These are phyloP conservation scores for Heteronetta atricapilla DNA, from an alignment of 2,113 vertebrate genomes.

Conservation along the genomic window DNA sequence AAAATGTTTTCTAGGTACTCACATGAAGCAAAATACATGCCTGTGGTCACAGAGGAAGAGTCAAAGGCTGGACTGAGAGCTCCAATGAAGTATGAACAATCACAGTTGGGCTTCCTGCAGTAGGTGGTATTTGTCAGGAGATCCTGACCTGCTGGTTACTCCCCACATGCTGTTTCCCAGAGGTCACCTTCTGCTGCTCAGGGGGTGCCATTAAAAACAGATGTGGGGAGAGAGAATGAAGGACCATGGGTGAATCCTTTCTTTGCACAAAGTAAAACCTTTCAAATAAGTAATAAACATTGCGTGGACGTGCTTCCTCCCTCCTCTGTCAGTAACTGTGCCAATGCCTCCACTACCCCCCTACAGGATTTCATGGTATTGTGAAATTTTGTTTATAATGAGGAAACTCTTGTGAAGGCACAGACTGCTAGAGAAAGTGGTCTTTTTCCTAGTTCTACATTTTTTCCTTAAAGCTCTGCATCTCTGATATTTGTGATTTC, in stretches of 20 bases:
- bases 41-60: background rate
- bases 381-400: background rate
- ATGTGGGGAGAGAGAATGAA: background rate
- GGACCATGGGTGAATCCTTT: background rate
- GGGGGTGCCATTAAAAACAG: background rate
- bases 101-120: background rate
- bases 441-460: background rate
- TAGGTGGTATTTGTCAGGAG: background rate
- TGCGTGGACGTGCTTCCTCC: background rate
- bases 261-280: background rate
- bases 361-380: background rate
- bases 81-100: background rate
- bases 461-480: background rate
- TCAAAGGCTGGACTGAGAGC: background rate
- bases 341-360: accelerated
- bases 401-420: background rate
- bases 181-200: background rate
- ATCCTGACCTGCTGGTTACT: background rate
- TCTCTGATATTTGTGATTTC: background rate
- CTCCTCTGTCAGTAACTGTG: background rate
- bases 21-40: background rate
- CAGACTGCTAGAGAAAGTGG: background rate
- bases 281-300: background rate
- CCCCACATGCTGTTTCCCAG: background rate
- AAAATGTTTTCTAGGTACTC: background rate